A percentile compares a stretch with the other conserved stretches of the same genome.
Evolutionary conservation across 2,113 vertebrate species (phyloP).

Genomic region (Sceloporus undulatus): DNA sequence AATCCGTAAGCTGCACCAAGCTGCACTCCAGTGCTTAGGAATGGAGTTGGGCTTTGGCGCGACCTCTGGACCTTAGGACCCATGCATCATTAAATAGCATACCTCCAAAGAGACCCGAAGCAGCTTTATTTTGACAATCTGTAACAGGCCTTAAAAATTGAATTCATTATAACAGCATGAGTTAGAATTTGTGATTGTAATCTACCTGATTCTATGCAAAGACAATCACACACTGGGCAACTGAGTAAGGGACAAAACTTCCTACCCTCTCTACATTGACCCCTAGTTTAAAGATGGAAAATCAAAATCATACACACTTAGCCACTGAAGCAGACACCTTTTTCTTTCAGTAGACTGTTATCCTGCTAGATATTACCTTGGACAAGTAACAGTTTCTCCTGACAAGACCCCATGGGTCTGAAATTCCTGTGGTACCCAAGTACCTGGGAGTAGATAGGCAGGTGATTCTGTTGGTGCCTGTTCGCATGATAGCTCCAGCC

Average conservation of each 20-base stretch:
- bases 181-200: background rate
- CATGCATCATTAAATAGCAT: no score
- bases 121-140: no score
- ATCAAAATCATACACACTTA: background rate
- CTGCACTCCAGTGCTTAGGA: no score
- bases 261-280: background rate
- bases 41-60: no score
- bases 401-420: background rate
- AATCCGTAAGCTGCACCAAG: no score
- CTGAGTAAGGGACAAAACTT: background rate
- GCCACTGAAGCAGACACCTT: background rate
- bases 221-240: background rate
- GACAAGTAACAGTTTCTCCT: background rate
- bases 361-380: background rate
- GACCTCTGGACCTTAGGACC: no score
- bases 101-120: no score
- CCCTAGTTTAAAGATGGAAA: background rate
- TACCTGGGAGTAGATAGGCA: no score
- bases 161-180: background rate
- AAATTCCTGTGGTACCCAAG: background rate
- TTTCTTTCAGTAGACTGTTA: no score
- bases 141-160: slow-evolving; percentile 5
- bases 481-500: no score
- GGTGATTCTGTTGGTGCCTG: background rate
- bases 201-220: background rate